Evolutionary conservation across 1,140 invertebrate species (phyloP).

Genomic region (Drosophila pseudoobscura): DNA sequence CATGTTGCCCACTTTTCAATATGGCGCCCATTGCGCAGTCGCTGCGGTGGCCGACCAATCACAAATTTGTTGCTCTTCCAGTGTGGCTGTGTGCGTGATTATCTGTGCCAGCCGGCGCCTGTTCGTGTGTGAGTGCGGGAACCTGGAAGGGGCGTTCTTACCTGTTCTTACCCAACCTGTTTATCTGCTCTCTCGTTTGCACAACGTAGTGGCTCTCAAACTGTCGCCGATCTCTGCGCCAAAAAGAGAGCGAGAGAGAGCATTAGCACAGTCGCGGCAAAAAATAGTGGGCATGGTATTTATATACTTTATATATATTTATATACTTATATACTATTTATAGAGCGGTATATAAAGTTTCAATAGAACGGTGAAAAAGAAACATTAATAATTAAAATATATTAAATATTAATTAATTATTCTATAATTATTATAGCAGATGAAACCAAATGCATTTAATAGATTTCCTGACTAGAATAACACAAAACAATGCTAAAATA

Average conservation of each 20-base stretch:
- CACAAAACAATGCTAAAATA: too few relatives aligned
- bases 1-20: constrained; percentile 41
- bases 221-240: constrained; percentile 12
- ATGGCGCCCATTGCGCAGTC: constrained; percentile 79
- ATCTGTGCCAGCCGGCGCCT: constrained; percentile 1
- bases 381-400: too few relatives aligned
- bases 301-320: too few relatives aligned
- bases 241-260: not conserved
- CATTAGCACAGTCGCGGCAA: not conserved
- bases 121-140: constrained; percentile 13
- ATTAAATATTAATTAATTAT: too few relatives aligned
- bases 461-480: too few relatives aligned
- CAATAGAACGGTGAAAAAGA: too few relatives aligned
- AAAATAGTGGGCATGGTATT: not conserved
- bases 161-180: constrained; percentile 49
- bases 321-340: too few relatives aligned
- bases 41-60: constrained; percentile 61
- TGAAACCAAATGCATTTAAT: too few relatives aligned
- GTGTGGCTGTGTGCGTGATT: constrained; percentile 6
- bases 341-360: too few relatives aligned
- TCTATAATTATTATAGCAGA: too few relatives aligned
- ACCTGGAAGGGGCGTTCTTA: constrained; percentile 59
- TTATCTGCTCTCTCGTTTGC: constrained; percentile 45
- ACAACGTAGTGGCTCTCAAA: constrained; percentile 40
- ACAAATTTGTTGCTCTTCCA: constrained; percentile 54